Evolutionary conservation across 1,140 invertebrate species (phyloP), one percentile per base, ranked within the genome.

Genomic region (Microvelia longipes): DNA sequence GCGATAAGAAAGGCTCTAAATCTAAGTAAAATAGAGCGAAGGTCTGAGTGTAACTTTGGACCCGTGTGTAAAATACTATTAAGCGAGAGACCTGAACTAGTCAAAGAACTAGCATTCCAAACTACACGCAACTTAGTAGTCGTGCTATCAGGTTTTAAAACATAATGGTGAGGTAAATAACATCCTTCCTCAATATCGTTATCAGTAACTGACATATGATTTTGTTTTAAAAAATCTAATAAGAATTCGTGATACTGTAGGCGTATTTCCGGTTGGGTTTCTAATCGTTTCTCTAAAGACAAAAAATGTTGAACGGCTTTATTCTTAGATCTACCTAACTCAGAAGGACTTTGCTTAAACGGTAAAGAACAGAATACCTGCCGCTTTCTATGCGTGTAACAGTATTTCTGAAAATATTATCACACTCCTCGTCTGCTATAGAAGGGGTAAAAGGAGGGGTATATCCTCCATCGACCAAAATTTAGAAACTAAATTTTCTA

Each of bases 51-150:
- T 14, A 76, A 27, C 26, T 69, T 73, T n/a, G 75, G 71, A 28
- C 74, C 73, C 0, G 68, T 68, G 2, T 70, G 60, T n/a, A 77
- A 68, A 35, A 61, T 63, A 27, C 79, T 74, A 72, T 81, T 80
- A 0, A 80, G 70, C 0, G 75, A 77, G 15, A 73, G 15, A 19
- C 69, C 70, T 25, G 69, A 71, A 62, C 26, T 67, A 0, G 70
- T 65, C 50, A 73, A 74, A 1, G 74, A 73, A 15, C 73, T 75
- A 0, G 72, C 78, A 73, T 79, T 75, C 71, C 75, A 78, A 0
- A 79, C 78, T 1, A 75, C 70, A 2, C 78, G 71, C 0, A 80
- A 30, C 26, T 73, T 70, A 25, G 73, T 74, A 19, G 73, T 73
- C 19, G 25, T 26, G 66, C 65, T 26, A 66, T 28, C 2, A 1